A percentile compares a stretch with the other conserved stretches of the same genome.
These are phyloP conservation scores for Panagrolaimus sp. DNA, from an alignment of 1,140 invertebrate genomes.

Conservation along the genomic window DNA sequence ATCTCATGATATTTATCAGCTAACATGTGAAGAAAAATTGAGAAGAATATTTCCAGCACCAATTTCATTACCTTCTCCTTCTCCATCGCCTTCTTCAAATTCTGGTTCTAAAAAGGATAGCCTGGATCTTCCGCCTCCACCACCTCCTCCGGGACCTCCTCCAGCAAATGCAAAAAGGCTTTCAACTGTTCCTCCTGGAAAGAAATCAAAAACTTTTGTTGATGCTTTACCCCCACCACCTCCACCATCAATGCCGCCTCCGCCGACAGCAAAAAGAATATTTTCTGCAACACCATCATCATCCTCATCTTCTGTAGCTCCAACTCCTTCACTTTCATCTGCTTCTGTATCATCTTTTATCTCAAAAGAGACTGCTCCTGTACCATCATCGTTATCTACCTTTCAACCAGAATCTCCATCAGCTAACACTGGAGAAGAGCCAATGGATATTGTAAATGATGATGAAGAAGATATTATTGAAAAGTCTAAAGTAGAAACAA, in stretches of 20 bases:
- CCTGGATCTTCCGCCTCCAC: too few species aligned
- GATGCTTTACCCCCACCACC: neutral
- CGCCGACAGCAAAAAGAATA: neutral
- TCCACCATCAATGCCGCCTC: slow-evolving; percentile 20
- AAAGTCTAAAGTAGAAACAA: neutral
- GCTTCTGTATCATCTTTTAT: slow-evolving; percentile 19
- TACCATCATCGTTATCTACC: neutral
- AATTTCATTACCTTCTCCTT: slow-evolving; percentile 9
- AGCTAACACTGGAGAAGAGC: slow-evolving; percentile 3
- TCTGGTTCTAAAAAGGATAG: neutral
- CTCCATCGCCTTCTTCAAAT: slow-evolving; percentile 12
- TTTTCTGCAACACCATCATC: neutral
- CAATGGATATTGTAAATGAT: slow-evolving; percentile 12
- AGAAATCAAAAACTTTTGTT: too few species aligned
- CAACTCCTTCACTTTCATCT: slow-evolving; percentile 17
- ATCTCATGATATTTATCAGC: slow-evolving; percentile 3
- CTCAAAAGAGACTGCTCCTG: slow-evolving; percentile 4
- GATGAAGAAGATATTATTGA: slow-evolving; percentile 25
- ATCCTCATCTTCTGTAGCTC: neutral
- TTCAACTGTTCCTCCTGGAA: too few species aligned
- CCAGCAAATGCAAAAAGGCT: too few species aligned
- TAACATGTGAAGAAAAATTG: slow-evolving; percentile 10
- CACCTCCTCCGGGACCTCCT: too few species aligned
- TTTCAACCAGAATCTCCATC: slow-evolving; percentile 4
- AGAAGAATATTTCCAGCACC: neutral